Conservation (phyloP, 1,140 invertebrate species). For the Heterodera schachtii region DNA sequence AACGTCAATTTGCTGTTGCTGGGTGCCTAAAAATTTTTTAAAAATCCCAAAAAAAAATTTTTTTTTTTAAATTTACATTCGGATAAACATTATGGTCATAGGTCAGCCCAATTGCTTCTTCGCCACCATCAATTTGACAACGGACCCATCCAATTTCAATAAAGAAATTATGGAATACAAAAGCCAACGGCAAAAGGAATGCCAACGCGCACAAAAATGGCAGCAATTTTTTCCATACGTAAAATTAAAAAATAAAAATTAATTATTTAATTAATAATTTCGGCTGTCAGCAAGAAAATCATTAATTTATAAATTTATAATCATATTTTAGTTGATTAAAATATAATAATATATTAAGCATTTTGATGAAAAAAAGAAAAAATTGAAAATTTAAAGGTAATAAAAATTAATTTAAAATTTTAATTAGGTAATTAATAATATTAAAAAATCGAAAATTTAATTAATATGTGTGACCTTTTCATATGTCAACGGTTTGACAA, state of each 20-base stretch:
- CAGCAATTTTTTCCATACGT: background rate
- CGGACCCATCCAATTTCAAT: background rate
- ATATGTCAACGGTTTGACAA: background rate
- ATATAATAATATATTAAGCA: no score
- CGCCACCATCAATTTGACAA: background rate
- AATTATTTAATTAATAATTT: background rate
- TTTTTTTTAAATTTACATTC: background rate
- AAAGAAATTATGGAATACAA: background rate
- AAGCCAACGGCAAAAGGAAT: background rate
- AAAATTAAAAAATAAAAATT: background rate
- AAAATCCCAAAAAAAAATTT: background rate
- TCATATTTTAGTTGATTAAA: no score
- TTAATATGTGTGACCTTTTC: background rate
- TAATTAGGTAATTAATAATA: no score
- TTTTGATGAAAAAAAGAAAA: no score
- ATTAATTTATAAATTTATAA: no score
- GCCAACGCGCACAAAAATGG: background rate
- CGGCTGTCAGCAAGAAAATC: background rate
- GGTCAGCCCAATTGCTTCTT: background rate
- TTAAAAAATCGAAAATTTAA: background rate
- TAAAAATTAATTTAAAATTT: no score
- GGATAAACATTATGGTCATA: background rate
- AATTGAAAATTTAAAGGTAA: background rate
- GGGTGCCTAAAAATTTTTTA: background rate
- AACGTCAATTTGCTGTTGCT: slow-evolving; percentile 9